Percentiles rank a stretch among this genome's conserved stretches.
phyloP scores from a whole-genome alignment of 1,140 invertebrate species.

The Telenomus remus region DNA sequence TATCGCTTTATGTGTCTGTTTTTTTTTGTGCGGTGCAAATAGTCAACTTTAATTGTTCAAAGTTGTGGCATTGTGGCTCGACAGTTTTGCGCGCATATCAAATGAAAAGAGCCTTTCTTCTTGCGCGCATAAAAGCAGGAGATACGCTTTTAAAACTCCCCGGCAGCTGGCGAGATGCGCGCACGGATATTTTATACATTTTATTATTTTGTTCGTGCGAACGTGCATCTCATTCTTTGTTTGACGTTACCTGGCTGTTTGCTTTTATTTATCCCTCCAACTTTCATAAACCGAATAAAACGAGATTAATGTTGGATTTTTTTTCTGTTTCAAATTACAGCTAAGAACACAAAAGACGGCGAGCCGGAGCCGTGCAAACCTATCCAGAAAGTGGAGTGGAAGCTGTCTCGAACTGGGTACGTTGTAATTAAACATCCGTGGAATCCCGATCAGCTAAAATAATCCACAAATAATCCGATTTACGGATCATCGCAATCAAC shows the following conservation, averaged over 20 bases:
- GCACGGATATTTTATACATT: constrained; percentile 3
- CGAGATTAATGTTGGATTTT: background rate
- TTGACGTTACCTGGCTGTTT: too few relatives aligned
- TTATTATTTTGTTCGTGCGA: constrained; percentile 2
- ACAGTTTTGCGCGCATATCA: constrained; percentile 9
- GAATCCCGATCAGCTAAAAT: constrained; percentile 26
- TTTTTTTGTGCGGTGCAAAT: constrained; percentile 5
- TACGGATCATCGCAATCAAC: background rate
- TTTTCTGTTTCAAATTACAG: constrained; percentile 74
- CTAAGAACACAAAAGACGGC: constrained; percentile 91
- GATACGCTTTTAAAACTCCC: constrained; percentile 8
- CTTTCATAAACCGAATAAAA: too few relatives aligned
- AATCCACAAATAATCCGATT: constrained; percentile 19
- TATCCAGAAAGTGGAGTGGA: constrained; percentile 97
- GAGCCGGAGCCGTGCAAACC: constrained; percentile 92
- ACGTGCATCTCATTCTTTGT: background rate
- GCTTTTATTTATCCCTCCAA: too few relatives aligned
- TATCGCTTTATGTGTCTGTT: background rate
- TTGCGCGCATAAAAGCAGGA: constrained; percentile 3
- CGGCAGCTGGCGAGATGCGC: too few relatives aligned
- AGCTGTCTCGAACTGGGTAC: constrained; percentile 90
- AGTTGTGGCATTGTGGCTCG: constrained; percentile 8
- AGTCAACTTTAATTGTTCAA: constrained; percentile 25
- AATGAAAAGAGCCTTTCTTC: constrained; percentile 17
- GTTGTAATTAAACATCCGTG: constrained; percentile 32